Evolutionary conservation across 2,888 invertebrate genomes (phyloP), one percentile per base, ranked within the genome.

Genomic region (Dusona sp.): DNA sequence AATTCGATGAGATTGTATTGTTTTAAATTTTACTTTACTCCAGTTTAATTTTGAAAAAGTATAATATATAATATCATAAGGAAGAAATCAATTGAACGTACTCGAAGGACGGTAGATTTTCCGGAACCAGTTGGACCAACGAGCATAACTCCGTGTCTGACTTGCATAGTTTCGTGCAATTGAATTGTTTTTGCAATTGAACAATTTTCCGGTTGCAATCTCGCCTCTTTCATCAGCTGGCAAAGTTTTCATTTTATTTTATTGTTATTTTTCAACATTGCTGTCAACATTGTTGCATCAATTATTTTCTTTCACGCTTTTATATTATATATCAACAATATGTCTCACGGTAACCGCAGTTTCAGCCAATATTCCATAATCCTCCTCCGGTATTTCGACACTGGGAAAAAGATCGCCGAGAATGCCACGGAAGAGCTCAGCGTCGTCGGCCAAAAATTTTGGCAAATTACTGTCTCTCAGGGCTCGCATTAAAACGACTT

Each of bases 81-180:
- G 33, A 33, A 7, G n/a, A 25, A 6, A 48, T 8, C 8, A 42
- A 51, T 42, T 19, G 2, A 22, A 2, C 29, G 51, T 94, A 97
- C 97, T 89, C 95, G 95, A 78, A 98, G 95, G 11, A 97, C 96
- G 0, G 97, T 96, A 0, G 97, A 97, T 94, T 98, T 98, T 4
- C 98, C 98, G 3, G 98, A 97, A 0, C 98, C 98, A 0, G 98
- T 98, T 0, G 98, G 98, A 0, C 98, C 98, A 0, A 98, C 98
- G 87, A 98, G 94, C 98, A 98, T 98, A 0, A 98, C 98, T 3
- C 98, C 98, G 96, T 98, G 98, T 25, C 98, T 95, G 3, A 98
- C 98, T 88, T 97, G 96, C 97, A 98, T 97, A 0, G 98, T 98
- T 93, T 98, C 98, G 92, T 98, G 97, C 13, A 98, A 94, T 92